Evolutionary conservation across 2,888 invertebrate species (phyloP).

Genomic region (Pherbina coryleti): DNA sequence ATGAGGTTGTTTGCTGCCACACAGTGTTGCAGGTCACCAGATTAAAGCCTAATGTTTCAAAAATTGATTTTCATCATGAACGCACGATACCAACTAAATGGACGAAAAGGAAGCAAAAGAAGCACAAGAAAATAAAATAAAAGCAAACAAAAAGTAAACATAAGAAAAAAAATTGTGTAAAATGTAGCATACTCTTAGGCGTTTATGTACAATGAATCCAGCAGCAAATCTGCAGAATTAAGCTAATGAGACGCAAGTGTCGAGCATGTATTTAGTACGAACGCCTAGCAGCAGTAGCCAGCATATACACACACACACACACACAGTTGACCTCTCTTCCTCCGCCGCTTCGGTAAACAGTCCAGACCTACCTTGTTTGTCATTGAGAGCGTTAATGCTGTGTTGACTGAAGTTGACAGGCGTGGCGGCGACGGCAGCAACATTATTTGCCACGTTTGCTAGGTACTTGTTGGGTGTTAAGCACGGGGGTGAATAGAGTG

Average conservation of each 20-base stretch:
- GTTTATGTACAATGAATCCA: not conserved
- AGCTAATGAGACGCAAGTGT: conserved; percentile 31
- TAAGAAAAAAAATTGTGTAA: not conserved
- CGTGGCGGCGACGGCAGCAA: not conserved
- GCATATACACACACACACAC: too few species aligned
- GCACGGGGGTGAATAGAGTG: too few species aligned
- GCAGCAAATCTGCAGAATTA: not conserved
- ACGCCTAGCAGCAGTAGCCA: too few species aligned
- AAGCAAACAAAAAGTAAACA: not conserved
- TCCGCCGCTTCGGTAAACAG: not conserved
- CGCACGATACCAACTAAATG: not conserved
- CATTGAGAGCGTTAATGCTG: conserved; percentile 17
- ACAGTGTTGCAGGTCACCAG: not conserved
- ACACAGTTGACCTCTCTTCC: not conserved
- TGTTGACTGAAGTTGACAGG: conserved; percentile 28
- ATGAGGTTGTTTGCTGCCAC: not conserved
- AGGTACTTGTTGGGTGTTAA: too few species aligned
- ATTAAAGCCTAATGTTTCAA: conserved; percentile 24
- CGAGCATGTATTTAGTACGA: conserved; percentile 1
- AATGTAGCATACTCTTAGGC: not conserved
- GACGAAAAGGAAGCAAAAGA: not conserved
- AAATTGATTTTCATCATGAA: conserved; percentile 12
- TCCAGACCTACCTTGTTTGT: not conserved
- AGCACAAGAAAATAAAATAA: too few species aligned
- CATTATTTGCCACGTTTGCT: too few species aligned